Percentiles rank a stretch among this genome's conserved stretches.
These are phyloP conservation scores for Phymastichus coffea DNA, from an alignment of 1,140 invertebrate genomes.

Conservation along the genomic window DNA sequence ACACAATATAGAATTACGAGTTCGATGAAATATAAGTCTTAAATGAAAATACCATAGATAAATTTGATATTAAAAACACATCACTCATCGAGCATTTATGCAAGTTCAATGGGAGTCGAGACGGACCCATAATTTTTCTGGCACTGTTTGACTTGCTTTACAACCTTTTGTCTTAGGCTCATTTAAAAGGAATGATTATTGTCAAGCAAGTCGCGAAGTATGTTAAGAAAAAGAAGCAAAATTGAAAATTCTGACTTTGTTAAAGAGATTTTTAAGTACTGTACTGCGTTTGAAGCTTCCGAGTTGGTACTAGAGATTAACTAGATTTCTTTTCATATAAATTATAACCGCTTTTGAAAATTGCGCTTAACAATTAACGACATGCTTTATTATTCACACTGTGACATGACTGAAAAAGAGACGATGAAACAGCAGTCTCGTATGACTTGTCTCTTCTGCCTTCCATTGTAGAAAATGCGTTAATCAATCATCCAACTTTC, in stretches of 20 bases:
- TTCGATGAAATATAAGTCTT: not conserved
- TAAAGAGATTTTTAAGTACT: slow-evolving; percentile 15
- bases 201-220: slow-evolving; percentile 15
- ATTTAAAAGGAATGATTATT: slow-evolving; percentile 26
- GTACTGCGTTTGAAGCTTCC: slow-evolving; percentile 8
- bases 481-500: slow-evolving; percentile 18
- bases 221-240: not conserved
- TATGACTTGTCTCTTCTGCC: not conserved
- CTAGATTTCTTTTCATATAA: slow-evolving; percentile 6
- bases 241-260: not conserved
- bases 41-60: slow-evolving; percentile 14
- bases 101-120: not conserved
- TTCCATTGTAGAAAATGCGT: not conserved
- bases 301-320: not conserved
- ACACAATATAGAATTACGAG: slow-evolving; percentile 13
- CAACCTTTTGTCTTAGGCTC: slow-evolving; percentile 1
- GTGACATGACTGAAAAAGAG: slow-evolving; percentile 3
- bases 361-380: slow-evolving; percentile 8
- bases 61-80: slow-evolving; percentile 1
- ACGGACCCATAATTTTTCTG: slow-evolving; percentile 14
- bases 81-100: slow-evolving; percentile 7
- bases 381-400: slow-evolving; percentile 17
- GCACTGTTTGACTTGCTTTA: slow-evolving; percentile 14
- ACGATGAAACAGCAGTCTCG: slow-evolving; percentile 3
- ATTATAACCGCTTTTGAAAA: slow-evolving; percentile 17